Base-by-base conservation (phyloP, 2,888 invertebrate species). In the Adineta ricciae region DNA sequence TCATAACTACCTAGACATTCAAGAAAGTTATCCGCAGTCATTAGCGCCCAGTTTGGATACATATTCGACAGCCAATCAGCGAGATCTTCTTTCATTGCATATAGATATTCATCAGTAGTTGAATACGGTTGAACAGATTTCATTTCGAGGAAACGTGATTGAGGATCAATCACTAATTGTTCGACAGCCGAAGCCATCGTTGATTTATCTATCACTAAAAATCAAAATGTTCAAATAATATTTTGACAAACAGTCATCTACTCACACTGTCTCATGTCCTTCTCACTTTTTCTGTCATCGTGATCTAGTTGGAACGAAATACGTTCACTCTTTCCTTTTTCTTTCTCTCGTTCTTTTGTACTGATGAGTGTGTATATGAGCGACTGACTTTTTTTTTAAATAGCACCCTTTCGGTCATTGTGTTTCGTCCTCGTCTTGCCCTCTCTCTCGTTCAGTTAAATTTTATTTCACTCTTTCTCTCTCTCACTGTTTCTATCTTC, bases 71-170 rank as follows among this genome's bases (percentile, higher is more conserved):
- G 93, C 97, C 97, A 97, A 91, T 97, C 97, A 9, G 97, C 96
- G 89, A 97, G 92, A 92, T 97, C 97, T 92, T 97, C 97, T 90
- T 96, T 96, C 96, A 96, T 97, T 83, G 97, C 97, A 89, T 95
- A 94, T 87, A 97, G 92, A 91, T 97, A 97, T 91, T 97, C 85
- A 50, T 85, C 85, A 56, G 72, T 83, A 1, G 85, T 84, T n/a
- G 83, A 84, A 52, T 84, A 85, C 0, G 84, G 84, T 52, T 85
- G 85, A 46, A 85, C 50, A 27, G 85, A 85, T 54, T 84, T 83
- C 85, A 85, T 85, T 82, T 85, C 85, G 21, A 78, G 41, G 36
- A 85, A 83, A 56, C 50, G 83, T 41, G 84, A 56, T 11, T 49
- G 54, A 46, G 54, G 36, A 32, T 83, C 83, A 83, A 83, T 83